Evolutionary conservation across 1,140 invertebrate genomes (phyloP).

Genomic region (Drosophila lacteicornis): DNA sequence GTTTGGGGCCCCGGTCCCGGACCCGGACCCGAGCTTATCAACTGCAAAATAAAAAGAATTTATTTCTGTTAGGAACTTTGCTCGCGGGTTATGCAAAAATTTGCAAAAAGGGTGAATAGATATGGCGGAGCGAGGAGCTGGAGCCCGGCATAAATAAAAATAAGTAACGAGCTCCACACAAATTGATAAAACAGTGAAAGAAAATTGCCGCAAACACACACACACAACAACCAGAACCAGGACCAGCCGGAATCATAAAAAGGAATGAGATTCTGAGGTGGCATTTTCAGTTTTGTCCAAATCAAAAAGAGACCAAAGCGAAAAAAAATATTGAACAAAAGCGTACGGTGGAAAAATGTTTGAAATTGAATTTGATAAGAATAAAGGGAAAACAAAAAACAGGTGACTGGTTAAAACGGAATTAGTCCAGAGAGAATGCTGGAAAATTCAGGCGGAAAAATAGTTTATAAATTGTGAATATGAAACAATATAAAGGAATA

Average conservation of each 20-base stretch:
- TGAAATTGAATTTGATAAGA: constrained; percentile 81
- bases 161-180: constrained; percentile 80
- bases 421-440: neutral
- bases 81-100: constrained; percentile 83
- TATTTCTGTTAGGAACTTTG: constrained; percentile 82
- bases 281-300: constrained; percentile 17
- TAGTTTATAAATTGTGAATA: neutral
- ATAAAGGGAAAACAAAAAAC: constrained; percentile 40
- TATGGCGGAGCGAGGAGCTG: neutral
- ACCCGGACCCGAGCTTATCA: constrained; percentile 71
- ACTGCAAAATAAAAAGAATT: constrained; percentile 80
- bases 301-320: constrained; percentile 29
- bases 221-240: neutral
- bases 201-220: constrained; percentile 70
- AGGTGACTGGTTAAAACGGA: constrained; percentile 19
- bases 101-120: constrained; percentile 56
- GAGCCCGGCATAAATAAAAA: constrained; percentile 73
- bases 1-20: constrained; percentile 50
- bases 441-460: too few relatives aligned
- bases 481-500: neutral
- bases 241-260: constrained; percentile 39
- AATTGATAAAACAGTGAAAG: constrained; percentile 82
- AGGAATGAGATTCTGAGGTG: constrained; percentile 18
- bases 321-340: constrained; percentile 74
- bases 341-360: constrained; percentile 70